Evolutionary conservation across 2,888 invertebrate genomes (phyloP), one percentile per base, ranked within the genome.

Genomic region (Bimastos eiseni): DNA sequence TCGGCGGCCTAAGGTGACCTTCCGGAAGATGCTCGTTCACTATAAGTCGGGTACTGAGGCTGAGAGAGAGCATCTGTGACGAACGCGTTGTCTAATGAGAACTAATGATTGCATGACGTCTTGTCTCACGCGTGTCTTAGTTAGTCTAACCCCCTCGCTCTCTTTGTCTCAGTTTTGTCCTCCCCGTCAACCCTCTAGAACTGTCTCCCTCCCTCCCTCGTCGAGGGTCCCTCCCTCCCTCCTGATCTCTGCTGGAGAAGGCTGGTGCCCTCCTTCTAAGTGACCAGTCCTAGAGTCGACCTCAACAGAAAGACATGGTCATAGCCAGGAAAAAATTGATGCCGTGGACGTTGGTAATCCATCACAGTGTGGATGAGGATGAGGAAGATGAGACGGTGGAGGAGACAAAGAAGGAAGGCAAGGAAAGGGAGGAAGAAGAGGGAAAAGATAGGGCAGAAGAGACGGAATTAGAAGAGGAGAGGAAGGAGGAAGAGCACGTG

Each of bases 41-140:
- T n/a, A 41, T 6, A 15, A 41, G 41, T 6, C 6, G 6, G 41
- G 41, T 70, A n/a, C 34, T 5, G 37, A 86, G 5, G 37, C 36
- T 24, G 86, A 86, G 11, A 0, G 13, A 49, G 34, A 37, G 37
- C 86, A 86, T 86, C 36, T 37, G 86, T 34, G 34, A 86, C 34
- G 86, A 30, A 24, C 86, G 15, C 19, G 13, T 36, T 34, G 86
- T 86, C 86, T 86, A 86, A 86, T 86, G 37, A 86, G 86, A 86
- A 86, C 19, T 86, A 86, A 86, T 36, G 86, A 86, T 86, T 86
- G 86, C 36, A 86, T 86, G 86, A 86, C 86, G 86, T 86, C 15
- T 37, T 15, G 86, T 24, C 86, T 86, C 86, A 34, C 33, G n/a
- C n/a, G 84, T 4, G 34, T 86, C 86, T 2, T 36, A 8, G 86